Conservation (phyloP, 2,888 invertebrate genomes). For the Hermodice carunculata region DNA sequence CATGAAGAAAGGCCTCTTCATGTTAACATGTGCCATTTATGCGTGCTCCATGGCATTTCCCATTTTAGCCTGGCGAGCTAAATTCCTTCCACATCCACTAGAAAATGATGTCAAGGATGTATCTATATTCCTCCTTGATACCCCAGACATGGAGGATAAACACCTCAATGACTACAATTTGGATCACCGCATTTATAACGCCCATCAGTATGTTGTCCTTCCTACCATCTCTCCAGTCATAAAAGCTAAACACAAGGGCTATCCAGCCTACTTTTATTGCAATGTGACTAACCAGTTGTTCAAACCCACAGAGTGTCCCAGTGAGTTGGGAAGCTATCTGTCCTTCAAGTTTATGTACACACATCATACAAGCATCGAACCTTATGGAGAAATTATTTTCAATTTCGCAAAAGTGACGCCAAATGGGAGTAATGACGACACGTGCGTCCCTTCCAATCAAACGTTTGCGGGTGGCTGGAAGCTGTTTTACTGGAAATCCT, state of each 20-base stretch:
- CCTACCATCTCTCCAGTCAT: background rate
- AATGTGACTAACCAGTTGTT: constrained; percentile 2
- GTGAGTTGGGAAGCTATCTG: background rate
- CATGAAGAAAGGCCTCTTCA: constrained; percentile 27
- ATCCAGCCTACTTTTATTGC: background rate
- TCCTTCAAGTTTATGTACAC: constrained; percentile 14
- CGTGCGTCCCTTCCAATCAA: background rate
- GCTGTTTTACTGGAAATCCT: constrained; percentile 11
- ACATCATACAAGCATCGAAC: constrained; percentile 7
- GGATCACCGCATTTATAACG: background rate
- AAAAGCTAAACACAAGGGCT: background rate
- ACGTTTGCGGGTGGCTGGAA: background rate
- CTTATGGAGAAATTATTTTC: constrained; percentile 19
- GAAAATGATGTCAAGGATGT: constrained; percentile 1
- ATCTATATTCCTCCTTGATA: constrained; percentile 25
- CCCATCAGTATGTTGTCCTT: background rate
- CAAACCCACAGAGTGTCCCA: constrained; percentile 7
- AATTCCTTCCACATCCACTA: constrained; percentile 3
- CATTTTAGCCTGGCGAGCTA: constrained; percentile 17
- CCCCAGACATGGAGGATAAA: constrained; percentile 1
- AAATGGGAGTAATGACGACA: background rate
- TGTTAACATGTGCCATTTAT: constrained; percentile 31
- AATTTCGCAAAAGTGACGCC: constrained; percentile 10
- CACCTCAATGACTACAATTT: background rate
- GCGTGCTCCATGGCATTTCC: constrained; percentile 36